Percentiles rank a stretch among this genome's conserved stretches.
phyloP scores from a whole-genome alignment of 2,888 invertebrate species.

The Omphaloscelis lunosa region DNA sequence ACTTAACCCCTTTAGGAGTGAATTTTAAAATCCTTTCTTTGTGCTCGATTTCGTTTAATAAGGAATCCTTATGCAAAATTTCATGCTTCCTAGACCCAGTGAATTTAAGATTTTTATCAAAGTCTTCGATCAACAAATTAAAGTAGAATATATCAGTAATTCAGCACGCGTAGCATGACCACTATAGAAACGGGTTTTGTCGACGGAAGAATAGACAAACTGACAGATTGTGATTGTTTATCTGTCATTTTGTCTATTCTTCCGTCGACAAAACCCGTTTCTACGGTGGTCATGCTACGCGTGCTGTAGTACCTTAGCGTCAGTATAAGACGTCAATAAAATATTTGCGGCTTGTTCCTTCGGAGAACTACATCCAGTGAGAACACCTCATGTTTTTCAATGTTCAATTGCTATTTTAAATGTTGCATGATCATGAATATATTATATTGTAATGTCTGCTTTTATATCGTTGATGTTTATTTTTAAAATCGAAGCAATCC shows the following conservation, averaged over 20 bases:
- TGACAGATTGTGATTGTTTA: too few species aligned
- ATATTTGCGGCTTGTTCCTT: slow-evolving; percentile 39
- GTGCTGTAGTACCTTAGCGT: neutral
- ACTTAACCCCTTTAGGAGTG: neutral
- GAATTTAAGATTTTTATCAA: neutral
- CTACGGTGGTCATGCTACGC: too few species aligned
- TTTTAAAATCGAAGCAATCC: slow-evolving; percentile 23
- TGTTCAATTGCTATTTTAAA: slow-evolving; percentile 34
- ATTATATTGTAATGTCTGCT: neutral
- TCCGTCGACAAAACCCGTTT: too few species aligned
- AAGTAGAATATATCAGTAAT: neutral
- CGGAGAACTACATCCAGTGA: slow-evolving; percentile 31
- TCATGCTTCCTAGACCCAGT: neutral
- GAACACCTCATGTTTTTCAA: slow-evolving; percentile 39
- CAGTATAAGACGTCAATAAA: slow-evolving; percentile 37
- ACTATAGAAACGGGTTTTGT: too few species aligned
- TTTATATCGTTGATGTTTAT: slow-evolving; percentile 24
- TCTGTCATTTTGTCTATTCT: too few species aligned
- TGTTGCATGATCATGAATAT: slow-evolving; percentile 36
- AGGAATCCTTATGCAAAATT: neutral
- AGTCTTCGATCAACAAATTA: too few species aligned
- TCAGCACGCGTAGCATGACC: too few species aligned
- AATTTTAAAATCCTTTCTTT: neutral
- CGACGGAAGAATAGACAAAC: too few species aligned
- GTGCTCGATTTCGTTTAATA: neutral